A percentile compares a stretch with the other conserved stretches of the same genome.
Evolutionary conservation across 2,113 vertebrate species (phyloP).

Genomic region (Callionymus lyra): DNA sequence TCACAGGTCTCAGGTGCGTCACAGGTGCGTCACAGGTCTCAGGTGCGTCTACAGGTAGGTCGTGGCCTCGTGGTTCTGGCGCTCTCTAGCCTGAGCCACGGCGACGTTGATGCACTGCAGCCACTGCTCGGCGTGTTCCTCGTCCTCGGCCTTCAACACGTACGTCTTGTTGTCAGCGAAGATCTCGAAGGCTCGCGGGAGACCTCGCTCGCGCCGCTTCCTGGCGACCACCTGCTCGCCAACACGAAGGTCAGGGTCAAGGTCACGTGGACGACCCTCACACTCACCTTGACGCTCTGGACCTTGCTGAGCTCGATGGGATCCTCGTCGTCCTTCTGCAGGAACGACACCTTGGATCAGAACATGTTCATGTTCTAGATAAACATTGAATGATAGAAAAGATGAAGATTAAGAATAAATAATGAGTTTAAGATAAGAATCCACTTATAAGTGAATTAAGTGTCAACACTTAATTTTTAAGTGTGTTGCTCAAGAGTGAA

Average conservation of each 20-base stretch:
- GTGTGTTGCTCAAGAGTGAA: too few species aligned
- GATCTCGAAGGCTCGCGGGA: slow-evolving; percentile 92
- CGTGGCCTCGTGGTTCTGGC: slow-evolving; percentile 81
- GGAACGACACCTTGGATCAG: background rate
- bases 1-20: too few species aligned
- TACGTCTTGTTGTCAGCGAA: slow-evolving; percentile 86
- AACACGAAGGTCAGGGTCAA: background rate
- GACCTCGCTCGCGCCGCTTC: slow-evolving; percentile 79
- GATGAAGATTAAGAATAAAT: too few species aligned
- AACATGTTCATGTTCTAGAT: too few species aligned
- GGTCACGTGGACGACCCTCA: too few species aligned
- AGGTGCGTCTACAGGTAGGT: slow-evolving; percentile 79
- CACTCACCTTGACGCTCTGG: slow-evolving; percentile 80
- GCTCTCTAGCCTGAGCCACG: slow-evolving; percentile 81
- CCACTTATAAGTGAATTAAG: too few species aligned
- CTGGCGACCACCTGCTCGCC: slow-evolving; percentile 64
- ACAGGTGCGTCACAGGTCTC: too few species aligned
- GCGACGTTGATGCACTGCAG: slow-evolving; percentile 94
- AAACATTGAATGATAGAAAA: too few species aligned
- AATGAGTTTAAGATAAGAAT: too few species aligned
- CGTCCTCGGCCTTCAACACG: slow-evolving; percentile 85
- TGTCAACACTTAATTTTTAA: too few species aligned
- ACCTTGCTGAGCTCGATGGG: slow-evolving; percentile 94
- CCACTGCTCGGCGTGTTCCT: slow-evolving; percentile 85
- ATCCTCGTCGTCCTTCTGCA: slow-evolving; percentile 85